A percentile compares a stretch with the other conserved stretches of the same genome.
Conservation (phyloP, 2,888 invertebrate genomes). For the Diaprepes abbreviatus region DNA sequence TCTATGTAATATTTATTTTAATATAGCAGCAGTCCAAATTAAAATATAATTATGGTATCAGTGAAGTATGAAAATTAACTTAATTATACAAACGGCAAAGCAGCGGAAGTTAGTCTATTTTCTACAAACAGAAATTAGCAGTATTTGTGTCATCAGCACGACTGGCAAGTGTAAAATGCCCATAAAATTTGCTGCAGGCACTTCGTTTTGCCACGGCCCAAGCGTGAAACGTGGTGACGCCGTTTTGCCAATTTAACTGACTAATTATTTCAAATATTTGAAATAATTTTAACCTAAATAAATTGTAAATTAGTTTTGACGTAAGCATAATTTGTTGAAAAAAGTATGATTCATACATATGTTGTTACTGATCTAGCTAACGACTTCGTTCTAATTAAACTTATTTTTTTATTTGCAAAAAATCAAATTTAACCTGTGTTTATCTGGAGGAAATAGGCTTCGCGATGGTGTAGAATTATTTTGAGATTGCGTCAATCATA, state of each 20-base stretch:
- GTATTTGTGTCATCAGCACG: conserved; percentile 46
- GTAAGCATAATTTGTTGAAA: neutral
- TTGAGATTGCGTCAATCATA: too few relatives aligned
- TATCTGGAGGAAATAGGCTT: too few relatives aligned
- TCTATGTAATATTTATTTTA: too few relatives aligned
- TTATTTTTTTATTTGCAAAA: too few relatives aligned
- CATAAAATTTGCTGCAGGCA: conserved; percentile 46
- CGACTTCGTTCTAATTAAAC: too few relatives aligned
- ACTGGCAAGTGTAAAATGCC: conserved; percentile 43
- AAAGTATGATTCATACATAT: neutral
- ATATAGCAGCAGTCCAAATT: conserved; percentile 15
- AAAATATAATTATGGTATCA: conserved; percentile 9
- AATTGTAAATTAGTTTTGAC: conserved; percentile 21
- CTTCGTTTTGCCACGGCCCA: conserved; percentile 32
- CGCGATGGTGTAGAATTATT: too few relatives aligned
- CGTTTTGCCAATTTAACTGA: conserved; percentile 46
- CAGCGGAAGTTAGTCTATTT: conserved; percentile 44
- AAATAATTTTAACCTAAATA: conserved; percentile 20
- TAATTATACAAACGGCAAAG: conserved; percentile 31
- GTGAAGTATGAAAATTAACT: conserved; percentile 32
- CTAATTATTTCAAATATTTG: conserved; percentile 45
- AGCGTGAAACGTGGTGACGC: conserved; percentile 38
- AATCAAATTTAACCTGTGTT: too few relatives aligned
- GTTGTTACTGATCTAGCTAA: too few relatives aligned
- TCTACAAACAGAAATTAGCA: conserved; percentile 43